Evolutionary conservation across 2,113 vertebrate genomes (phyloP).

Genomic region (Thinocorus orbignyianus): DNA sequence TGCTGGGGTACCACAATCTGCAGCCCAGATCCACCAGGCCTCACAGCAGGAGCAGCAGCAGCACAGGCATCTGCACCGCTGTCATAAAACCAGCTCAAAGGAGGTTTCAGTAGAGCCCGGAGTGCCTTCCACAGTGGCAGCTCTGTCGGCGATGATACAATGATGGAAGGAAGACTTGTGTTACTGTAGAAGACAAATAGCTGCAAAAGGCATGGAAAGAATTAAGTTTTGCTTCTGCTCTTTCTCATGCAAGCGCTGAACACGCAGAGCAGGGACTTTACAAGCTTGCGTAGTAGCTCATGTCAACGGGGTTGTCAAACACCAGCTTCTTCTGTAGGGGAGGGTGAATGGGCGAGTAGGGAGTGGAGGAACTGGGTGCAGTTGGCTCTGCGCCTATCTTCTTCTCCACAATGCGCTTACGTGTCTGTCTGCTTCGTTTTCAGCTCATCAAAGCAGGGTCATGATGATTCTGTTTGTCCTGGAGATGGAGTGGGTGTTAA

Average conservation of each 20-base stretch:
- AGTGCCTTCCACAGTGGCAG: background rate
- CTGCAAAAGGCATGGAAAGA: background rate
- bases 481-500: conserved; percentile 98
- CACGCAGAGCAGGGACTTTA: background rate
- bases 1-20: background rate
- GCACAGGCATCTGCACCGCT: background rate
- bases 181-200: background rate
- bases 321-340: background rate
- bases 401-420: background rate
- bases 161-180: background rate
- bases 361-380: background rate
- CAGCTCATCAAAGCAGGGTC: conserved; percentile 93
- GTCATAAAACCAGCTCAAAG: background rate
- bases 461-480: conserved; percentile 93
- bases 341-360: background rate
- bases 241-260: background rate
- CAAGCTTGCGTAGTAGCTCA: background rate
- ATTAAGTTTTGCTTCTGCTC: background rate
- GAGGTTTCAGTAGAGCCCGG: background rate
- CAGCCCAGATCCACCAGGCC: background rate
- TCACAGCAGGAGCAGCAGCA: background rate
- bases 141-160: background rate
- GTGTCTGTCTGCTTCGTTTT: conserved; percentile 42
- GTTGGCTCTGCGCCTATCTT: background rate
- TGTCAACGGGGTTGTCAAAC: background rate